phyloP scores from a whole-genome alignment of 1,140 invertebrate species.

The Drosophila quadrilineata region DNA sequence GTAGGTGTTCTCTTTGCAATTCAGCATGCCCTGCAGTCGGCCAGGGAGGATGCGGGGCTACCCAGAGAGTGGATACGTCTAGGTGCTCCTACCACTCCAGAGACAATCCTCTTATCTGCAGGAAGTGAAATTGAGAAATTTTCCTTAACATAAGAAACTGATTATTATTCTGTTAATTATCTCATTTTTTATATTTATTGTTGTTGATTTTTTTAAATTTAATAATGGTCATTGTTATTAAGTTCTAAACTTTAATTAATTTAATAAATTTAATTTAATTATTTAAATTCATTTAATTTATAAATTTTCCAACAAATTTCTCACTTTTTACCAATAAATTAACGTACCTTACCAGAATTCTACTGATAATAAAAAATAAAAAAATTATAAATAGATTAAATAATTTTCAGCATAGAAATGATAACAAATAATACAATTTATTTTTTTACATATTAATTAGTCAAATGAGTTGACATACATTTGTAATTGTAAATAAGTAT shows the following conservation, averaged over 20 bases:
- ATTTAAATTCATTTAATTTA: neutral
- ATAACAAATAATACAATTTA: no score
- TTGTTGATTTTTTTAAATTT: neutral
- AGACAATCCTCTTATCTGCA: conserved; percentile 74
- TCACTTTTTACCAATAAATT: no score
- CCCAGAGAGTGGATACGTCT: conserved; percentile 82
- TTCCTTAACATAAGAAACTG: conserved; percentile 21
- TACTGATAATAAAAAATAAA: no score
- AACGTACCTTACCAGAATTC: no score
- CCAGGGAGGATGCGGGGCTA: conserved; percentile 83
- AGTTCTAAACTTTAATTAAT: neutral
- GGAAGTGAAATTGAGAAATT: conserved; percentile 46
- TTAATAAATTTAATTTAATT: neutral
- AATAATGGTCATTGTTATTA: no score
- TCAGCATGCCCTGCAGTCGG: conserved; percentile 86
- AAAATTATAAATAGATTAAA: no score
- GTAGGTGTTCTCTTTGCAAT: conserved; percentile 87
- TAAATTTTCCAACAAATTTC: neutral
- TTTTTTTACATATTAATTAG: no score
- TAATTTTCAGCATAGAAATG: no score
- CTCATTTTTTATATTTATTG: neutral
- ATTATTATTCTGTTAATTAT: no score
- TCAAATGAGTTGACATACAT: no score
- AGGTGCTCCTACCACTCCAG: conserved; percentile 81
- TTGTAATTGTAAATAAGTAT: no score